A percentile compares a stretch with the other conserved stretches of the same genome.
These are phyloP conservation scores for Periplaneta americana DNA, from an alignment of 1,140 invertebrate species.

Conservation along the genomic window DNA sequence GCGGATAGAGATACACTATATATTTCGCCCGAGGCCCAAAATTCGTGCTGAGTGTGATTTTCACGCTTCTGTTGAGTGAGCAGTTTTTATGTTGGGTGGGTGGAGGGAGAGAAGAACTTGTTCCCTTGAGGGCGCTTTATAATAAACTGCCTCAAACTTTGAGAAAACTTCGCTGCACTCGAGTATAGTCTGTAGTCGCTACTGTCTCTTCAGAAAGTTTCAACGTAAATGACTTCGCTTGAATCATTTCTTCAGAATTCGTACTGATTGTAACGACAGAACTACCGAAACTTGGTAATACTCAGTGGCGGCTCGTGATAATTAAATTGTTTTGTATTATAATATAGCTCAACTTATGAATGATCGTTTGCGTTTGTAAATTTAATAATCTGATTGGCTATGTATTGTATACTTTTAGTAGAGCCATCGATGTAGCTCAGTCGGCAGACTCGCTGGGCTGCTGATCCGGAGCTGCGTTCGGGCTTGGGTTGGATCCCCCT, in stretches of 20 bases:
- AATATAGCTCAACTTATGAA: too few relatives aligned
- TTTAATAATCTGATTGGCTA: too few relatives aligned
- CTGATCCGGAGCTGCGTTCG: too few relatives aligned
- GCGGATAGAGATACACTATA: not conserved
- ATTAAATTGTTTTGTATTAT: too few relatives aligned
- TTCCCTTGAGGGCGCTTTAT: not conserved
- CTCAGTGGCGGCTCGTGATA: too few relatives aligned
- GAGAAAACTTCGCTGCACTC: not conserved
- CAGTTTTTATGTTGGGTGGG: not conserved
- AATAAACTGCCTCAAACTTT: not conserved
- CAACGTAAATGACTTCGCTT: not conserved
- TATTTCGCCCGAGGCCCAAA: not conserved
- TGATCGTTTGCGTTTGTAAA: too few relatives aligned
- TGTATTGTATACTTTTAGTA: too few relatives aligned
- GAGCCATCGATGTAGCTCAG: too few relatives aligned
- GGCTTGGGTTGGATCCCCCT: too few relatives aligned
- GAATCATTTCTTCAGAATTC: not conserved
- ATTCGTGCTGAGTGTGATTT: not conserved
- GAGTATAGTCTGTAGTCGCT: not conserved
- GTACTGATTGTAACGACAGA: not conserved
- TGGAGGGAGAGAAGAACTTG: not conserved
- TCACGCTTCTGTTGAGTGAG: not conserved
- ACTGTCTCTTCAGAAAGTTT: not conserved
- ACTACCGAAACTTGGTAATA: too few relatives aligned
- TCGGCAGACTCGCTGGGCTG: too few relatives aligned